A percentile compares a stretch with the other conserved stretches of the same genome.
Evolutionary conservation across 2,797 vertebrate genomes (phyloP).

Genomic region (Ceryle rudis): DNA sequence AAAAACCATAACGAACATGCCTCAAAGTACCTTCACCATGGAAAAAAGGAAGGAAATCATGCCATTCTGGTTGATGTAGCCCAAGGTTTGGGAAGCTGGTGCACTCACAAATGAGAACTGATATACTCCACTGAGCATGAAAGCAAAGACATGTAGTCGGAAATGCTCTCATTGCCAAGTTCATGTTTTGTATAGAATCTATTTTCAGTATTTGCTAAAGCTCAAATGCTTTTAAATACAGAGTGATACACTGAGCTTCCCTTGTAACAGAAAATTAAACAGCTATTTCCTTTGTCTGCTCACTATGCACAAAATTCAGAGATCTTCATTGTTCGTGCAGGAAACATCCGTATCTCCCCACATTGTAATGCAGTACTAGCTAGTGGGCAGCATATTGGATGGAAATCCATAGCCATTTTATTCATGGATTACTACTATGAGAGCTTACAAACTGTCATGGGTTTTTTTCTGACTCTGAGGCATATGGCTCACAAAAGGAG

Average conservation of each 20-base stretch:
- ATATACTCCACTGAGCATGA: not conserved
- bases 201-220: not conserved
- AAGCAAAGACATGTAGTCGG: fast-evolving
- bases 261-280: not conserved
- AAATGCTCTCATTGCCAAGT: fast-evolving
- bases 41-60: not conserved
- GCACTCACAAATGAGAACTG: not conserved
- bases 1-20: not conserved
- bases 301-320: not conserved
- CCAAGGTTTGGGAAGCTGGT: not conserved
- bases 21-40: not conserved
- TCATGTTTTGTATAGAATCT: not conserved
- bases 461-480: not conserved
- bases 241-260: not conserved
- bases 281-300: not conserved
- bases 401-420: not conserved
- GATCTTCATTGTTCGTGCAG: fast-evolving
- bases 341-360: not conserved
- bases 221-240: not conserved
- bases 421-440: not conserved
- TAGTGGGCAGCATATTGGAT: not conserved
- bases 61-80: not conserved
- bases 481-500: slow-evolving; percentile 28
- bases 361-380: not conserved
- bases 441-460: not conserved